These are phyloP conservation scores for Anguilla japonica DNA, from an alignment of 2,113 vertebrate genomes.

Conservation along the genomic window DNA sequence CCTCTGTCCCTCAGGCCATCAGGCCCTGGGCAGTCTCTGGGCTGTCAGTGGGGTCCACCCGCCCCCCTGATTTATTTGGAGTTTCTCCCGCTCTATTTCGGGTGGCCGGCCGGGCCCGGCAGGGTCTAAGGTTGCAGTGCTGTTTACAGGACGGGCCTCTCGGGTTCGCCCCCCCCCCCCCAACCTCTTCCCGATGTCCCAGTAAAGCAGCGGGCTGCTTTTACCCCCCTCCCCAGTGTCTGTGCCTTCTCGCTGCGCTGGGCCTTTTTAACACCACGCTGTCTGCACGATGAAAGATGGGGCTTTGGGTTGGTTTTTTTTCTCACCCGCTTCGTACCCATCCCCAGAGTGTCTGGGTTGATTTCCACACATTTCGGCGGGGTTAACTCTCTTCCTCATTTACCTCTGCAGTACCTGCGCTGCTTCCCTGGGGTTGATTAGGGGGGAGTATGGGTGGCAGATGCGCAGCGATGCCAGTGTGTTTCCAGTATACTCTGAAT, in stretches of 20 bases:
- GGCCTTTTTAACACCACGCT: conserved; percentile 60
- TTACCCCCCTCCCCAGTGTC: conserved; percentile 53
- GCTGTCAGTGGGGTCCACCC: conserved; percentile 28
- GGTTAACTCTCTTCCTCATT: background rate
- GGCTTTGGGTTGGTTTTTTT: conserved; percentile 24
- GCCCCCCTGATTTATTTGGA: conserved; percentile 51
- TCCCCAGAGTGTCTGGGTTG: background rate
- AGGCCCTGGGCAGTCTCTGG: background rate
- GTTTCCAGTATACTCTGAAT: background rate
- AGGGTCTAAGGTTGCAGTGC: conserved; percentile 46
- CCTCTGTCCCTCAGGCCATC: background rate
- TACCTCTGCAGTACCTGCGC: background rate
- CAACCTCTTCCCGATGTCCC: conserved; percentile 43
- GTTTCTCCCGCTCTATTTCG: conserved; percentile 55
- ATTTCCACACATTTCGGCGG: background rate
- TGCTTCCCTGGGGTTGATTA: background rate
- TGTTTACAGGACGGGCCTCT: conserved; percentile 59
- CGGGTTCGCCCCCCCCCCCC: conserved; percentile 55
- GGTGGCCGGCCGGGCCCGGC: conserved; percentile 26
- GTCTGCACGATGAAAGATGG: conserved; percentile 25
- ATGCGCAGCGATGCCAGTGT: background rate
- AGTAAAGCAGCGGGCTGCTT: conserved; percentile 68
- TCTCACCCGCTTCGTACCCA: background rate
- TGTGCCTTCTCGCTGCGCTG: conserved; percentile 67
- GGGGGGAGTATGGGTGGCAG: background rate